Evolutionary conservation across 1,140 invertebrate species (phyloP).

Genomic region (Anoplophora glabripennis): DNA sequence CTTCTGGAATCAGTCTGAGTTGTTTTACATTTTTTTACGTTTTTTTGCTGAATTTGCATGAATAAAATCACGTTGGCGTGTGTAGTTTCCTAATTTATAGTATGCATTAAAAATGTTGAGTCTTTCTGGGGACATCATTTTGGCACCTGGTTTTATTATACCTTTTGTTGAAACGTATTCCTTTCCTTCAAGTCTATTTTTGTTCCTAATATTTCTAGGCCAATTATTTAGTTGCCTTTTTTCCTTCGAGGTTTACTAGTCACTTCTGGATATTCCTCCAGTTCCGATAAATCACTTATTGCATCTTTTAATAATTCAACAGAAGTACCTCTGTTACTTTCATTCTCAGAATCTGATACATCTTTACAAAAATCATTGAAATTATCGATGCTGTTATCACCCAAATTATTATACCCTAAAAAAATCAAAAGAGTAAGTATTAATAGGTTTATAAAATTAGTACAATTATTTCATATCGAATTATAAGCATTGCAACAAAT

Average conservation of each 20-base stretch:
- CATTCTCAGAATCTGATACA: constrained; percentile 4
- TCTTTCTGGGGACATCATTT: background rate
- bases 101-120: too few relatives aligned
- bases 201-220: background rate
- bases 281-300: background rate
- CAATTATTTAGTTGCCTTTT: background rate
- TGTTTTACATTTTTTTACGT: background rate
- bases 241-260: constrained; percentile 2
- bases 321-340: background rate
- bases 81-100: constrained; percentile 6
- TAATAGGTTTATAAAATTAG: too few relatives aligned
- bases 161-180: constrained; percentile 13
- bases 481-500: too few relatives aligned
- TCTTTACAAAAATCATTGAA: constrained; percentile 10
- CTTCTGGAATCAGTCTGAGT: background rate
- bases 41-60: constrained; percentile 4
- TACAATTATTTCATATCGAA: too few relatives aligned
- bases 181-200: background rate
- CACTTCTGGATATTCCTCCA: background rate
- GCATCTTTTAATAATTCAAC: background rate
- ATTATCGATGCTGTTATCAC: background rate
- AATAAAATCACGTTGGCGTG: constrained; percentile 11
- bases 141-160: background rate
- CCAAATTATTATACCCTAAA: too few relatives aligned
- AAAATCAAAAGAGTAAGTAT: background rate